These are phyloP conservation scores for Prionailurus bengalensis DNA, from an alignment of 2,113 vertebrate species.

Conservation along the genomic window DNA sequence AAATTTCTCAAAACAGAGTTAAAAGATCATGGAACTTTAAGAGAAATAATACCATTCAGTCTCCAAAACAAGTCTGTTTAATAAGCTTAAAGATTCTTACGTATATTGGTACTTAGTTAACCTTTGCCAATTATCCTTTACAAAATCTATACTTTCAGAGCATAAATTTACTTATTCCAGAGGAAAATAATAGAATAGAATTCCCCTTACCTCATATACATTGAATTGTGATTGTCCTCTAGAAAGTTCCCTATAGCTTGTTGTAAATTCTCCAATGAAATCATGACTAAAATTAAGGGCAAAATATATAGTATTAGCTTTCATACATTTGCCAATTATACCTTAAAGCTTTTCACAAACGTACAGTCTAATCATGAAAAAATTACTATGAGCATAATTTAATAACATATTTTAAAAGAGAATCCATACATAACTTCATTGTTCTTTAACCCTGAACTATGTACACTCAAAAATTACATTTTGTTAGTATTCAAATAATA, in stretches of 20 bases:
- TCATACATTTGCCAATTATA: not conserved
- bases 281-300: constrained; percentile 91
- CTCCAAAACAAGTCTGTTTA: not conserved
- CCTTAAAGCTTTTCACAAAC: not conserved
- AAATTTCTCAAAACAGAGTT: constrained; percentile 31
- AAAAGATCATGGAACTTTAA: not conserved
- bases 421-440: not conserved
- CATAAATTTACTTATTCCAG: not conserved
- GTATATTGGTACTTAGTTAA: not conserved
- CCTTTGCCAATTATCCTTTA: not conserved
- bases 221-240: constrained; percentile 99
- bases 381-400: constrained; percentile 17
- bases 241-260: constrained; percentile 97
- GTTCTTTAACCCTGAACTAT: not conserved
- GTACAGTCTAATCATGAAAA: not conserved
- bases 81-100: not conserved
- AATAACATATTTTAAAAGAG: not conserved
- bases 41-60: constrained; percentile 5
- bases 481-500: constrained; percentile 13
- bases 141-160: not conserved
- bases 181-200: constrained; percentile 25
- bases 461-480: not conserved
- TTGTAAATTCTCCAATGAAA: constrained; percentile 99
- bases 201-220: constrained; percentile 94
- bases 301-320: constrained; percentile 53